Percentiles rank a stretch among this genome's conserved stretches.
phyloP scores from a whole-genome alignment of 2,888 invertebrate species.

The Argyresthia albistria region DNA sequence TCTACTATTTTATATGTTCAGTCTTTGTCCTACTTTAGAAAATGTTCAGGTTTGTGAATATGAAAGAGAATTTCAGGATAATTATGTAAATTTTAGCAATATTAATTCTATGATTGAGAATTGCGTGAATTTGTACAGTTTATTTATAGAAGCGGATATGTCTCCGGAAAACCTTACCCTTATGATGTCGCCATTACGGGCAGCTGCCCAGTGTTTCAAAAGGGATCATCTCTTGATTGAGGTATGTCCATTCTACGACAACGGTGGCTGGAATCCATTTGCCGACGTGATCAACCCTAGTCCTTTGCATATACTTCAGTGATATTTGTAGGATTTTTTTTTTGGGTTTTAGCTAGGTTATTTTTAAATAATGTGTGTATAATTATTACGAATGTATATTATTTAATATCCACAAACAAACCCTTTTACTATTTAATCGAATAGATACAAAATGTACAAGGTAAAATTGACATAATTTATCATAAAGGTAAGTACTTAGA shows the following conservation, averaged over 20 bases:
- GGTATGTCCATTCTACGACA: slow-evolving; percentile 22
- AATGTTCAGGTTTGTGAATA: slow-evolving; percentile 32
- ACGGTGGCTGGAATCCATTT: slow-evolving; percentile 29
- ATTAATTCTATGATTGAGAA: slow-evolving; percentile 19
- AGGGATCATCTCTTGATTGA: slow-evolving; percentile 23
- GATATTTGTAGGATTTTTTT: too few relatives aligned
- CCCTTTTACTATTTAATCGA: too few relatives aligned
- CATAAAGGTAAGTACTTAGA: too few relatives aligned
- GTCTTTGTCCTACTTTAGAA: slow-evolving; percentile 22
- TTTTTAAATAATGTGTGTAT: too few relatives aligned
- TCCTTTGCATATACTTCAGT: slow-evolving; percentile 22
- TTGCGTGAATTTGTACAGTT: slow-evolving; percentile 25
- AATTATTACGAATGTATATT: too few relatives aligned
- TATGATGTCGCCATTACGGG: slow-evolving; percentile 19
- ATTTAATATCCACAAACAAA: too few relatives aligned
- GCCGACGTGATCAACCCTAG: slow-evolving; percentile 34
- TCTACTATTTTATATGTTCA: slow-evolving; percentile 21
- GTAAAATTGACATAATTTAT: too few relatives aligned
- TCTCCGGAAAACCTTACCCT: slow-evolving; percentile 21
- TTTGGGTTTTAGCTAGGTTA: too few relatives aligned
- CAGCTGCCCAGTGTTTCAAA: slow-evolving; percentile 17
- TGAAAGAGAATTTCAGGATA: slow-evolving; percentile 16
- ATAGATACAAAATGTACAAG: too few relatives aligned
- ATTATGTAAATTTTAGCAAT: slow-evolving; percentile 11
- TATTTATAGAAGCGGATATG: slow-evolving; percentile 31